Conservation (phyloP, 2,113 vertebrate species). For the Lanius collurio region DNA sequence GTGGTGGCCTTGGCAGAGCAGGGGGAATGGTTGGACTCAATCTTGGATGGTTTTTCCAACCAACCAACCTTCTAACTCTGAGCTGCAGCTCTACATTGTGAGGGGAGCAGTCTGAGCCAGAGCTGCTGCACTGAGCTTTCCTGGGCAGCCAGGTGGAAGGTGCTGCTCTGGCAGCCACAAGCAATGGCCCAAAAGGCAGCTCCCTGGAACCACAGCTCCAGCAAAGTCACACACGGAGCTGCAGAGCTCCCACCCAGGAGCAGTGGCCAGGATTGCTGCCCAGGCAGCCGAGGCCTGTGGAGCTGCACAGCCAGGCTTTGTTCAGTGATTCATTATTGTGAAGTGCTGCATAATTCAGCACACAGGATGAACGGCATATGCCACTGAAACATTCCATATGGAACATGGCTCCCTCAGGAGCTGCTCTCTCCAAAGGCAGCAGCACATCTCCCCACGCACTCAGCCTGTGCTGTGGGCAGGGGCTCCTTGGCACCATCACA, state of each 20-base stretch:
- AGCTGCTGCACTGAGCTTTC: neutral
- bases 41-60: neutral
- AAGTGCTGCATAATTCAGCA: slow-evolving; percentile 37
- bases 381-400: neutral
- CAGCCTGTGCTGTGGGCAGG: neutral
- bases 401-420: neutral
- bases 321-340: neutral
- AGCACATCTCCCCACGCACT: neutral
- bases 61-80: neutral
- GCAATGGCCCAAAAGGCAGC: rapidly evolving
- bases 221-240: neutral
- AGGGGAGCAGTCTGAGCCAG: neutral
- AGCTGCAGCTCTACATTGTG: rapidly evolving
- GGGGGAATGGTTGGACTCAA: neutral
- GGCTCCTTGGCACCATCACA: neutral
- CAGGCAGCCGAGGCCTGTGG: neutral
- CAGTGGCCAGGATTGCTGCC: neutral
- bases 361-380: slow-evolving; percentile 14
- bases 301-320: neutral
- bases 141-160: neutral
- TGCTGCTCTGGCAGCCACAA: neutral
- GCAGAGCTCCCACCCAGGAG: neutral
- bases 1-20: neutral
- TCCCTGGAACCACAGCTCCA: neutral
- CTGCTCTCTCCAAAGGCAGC: neutral